Evolutionary conservation across 1,140 invertebrate genomes (phyloP), one percentile per base, ranked within the genome.

Genomic region (Drosophila parabipectinata): DNA sequence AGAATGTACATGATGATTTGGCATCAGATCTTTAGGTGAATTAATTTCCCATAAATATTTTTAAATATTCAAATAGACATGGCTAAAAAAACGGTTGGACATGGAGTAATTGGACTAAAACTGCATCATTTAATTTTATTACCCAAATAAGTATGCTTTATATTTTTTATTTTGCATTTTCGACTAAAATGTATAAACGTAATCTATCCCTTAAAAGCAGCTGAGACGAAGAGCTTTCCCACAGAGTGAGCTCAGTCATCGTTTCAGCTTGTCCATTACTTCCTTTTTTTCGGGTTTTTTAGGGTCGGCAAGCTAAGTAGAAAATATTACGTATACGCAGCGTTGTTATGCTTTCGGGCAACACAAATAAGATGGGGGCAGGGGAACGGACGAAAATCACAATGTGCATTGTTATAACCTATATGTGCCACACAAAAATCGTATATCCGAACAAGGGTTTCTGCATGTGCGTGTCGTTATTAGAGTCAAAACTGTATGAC

Each of bases 401-500:
- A 56, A 62, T 66, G 60, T 82, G 66, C 72, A 79, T 83, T 83
- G 61, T 82, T 82, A 78, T 55, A 58, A 37, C 30, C 8, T 21
- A 32, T 32, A 52, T 52, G 34, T 56, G 64, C 51, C 34, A 30
- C 62, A 73, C 61, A 59, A 53, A 79, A 79, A 78, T 79, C 51
- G 58, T 60, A 75, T 51, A 75, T 64, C 60, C 60, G 72, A 47
- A 53, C 32, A 55, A 32, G 72, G 54, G 54, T 52, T 51, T 75
- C 21, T 66, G 61, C 58, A 52, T 62, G 37, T 66, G 60, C 63
- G 72, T 72, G 77, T 63, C 55, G 72, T 75, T 79, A 75, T 77
- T 77, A 77, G 63, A 77, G 73, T 76, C 66, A 73, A 57, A 85
- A 68, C 69, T 85, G 69, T 64, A 67, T 85, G 82, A 81, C 69